phyloP scores from a whole-genome alignment of 2,797 vertebrate genomes.

The Distichodus sexfasciatus region DNA sequence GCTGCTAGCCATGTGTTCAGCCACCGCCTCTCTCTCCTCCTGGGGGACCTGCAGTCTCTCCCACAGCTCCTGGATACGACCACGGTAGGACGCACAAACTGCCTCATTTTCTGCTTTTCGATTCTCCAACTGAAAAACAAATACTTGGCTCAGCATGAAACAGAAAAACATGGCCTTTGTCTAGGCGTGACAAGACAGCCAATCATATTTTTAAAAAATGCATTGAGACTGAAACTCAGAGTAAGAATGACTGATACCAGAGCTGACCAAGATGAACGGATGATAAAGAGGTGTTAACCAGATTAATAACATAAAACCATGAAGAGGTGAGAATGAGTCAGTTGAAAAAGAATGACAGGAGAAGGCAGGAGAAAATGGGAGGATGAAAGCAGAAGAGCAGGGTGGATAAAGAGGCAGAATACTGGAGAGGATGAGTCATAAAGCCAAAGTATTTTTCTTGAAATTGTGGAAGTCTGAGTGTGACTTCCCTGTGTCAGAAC shows the following conservation, averaged over 20 bases:
- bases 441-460: not conserved
- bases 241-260: not conserved
- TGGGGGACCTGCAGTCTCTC: constrained; percentile 79
- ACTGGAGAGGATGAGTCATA: not conserved
- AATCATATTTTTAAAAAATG: not conserved
- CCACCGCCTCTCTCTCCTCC: constrained; percentile 75
- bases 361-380: not conserved
- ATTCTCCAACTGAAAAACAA: constrained; percentile 74
- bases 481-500: not conserved
- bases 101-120: constrained; percentile 75
- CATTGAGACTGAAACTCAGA: not conserved
- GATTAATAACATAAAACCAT: not conserved
- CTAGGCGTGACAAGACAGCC: not conserved
- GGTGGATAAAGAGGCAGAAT: not conserved
- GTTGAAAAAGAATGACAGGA: not conserved
- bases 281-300: not conserved
- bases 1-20: constrained; percentile 70
- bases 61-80: constrained; percentile 82
- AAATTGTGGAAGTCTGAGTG: not conserved
- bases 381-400: not conserved
- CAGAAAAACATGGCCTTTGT: not conserved
- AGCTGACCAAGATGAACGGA: not conserved
- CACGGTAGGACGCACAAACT: constrained; percentile 69
- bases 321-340: constrained; percentile 1
- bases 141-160: not conserved